Evolutionary conservation across 2,888 invertebrate genomes (phyloP).

Genomic region (Digitonthophagus gazella): DNA sequence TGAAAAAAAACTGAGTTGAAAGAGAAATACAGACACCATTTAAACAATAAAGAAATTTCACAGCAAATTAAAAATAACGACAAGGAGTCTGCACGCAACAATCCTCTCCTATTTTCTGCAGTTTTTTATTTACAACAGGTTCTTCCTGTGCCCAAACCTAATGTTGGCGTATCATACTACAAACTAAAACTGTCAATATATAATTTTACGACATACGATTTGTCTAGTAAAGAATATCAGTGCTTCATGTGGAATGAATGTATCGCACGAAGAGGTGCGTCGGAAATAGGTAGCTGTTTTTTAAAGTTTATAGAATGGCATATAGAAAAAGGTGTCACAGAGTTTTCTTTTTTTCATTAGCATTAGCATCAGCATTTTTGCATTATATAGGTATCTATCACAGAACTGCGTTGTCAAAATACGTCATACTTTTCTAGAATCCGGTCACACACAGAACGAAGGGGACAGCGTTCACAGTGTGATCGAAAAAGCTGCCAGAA

Average conservation of each 20-base stretch:
- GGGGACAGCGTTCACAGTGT: slow-evolving; percentile 20
- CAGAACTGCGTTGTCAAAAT: neutral
- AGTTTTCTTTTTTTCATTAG: slow-evolving; percentile 34
- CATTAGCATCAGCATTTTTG: too few relatives aligned
- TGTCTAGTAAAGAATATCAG: slow-evolving; percentile 23
- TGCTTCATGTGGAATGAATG: slow-evolving; percentile 34
- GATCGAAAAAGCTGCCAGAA: slow-evolving; percentile 28
- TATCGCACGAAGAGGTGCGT: slow-evolving; percentile 31
- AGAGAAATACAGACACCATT: neutral
- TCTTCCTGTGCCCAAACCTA: slow-evolving; percentile 29
- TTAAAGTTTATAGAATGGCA: slow-evolving; percentile 18
- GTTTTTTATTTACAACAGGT: slow-evolving; percentile 31
- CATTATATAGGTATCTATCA: neutral
- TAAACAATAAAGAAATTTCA: neutral
- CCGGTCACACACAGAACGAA: slow-evolving; percentile 20
- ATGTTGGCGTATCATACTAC: slow-evolving; percentile 32
- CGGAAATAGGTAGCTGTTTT: slow-evolving; percentile 34
- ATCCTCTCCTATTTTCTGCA: neutral
- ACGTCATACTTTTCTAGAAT: slow-evolving; percentile 4
- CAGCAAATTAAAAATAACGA: slow-evolving; percentile 1
- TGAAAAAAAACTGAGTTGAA: slow-evolving; percentile 4
- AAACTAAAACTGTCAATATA: slow-evolving; percentile 33
- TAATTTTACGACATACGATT: slow-evolving; percentile 30
- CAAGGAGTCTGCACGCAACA: neutral
- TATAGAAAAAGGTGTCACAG: neutral